A percentile compares a stretch with the other conserved stretches of the same genome.
phyloP scores from a whole-genome alignment of 2,113 vertebrate genomes.

The Boulengeromyrus knoepffleri region DNA sequence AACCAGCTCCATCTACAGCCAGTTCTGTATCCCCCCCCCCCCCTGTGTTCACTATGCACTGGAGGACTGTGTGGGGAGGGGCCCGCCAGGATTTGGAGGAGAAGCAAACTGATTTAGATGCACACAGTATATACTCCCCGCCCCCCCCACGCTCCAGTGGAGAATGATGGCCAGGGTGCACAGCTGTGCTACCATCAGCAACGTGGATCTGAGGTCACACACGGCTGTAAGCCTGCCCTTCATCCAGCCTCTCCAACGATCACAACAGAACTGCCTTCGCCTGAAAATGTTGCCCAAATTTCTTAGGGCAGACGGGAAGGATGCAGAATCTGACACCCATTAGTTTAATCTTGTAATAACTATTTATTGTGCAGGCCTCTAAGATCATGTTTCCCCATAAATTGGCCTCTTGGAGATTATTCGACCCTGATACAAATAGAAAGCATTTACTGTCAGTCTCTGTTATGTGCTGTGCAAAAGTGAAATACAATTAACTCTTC shows the following conservation, averaged over 20 bases:
- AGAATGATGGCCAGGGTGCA: background rate
- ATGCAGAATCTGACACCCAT: background rate
- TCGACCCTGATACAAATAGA: background rate
- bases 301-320: background rate
- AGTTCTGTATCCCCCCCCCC: background rate
- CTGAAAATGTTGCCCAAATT: background rate
- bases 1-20: background rate
- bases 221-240: background rate
- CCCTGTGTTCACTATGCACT: background rate
- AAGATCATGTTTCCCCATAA: background rate
- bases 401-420: background rate
- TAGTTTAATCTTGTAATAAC: conserved; percentile 3
- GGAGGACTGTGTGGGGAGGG: background rate
- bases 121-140: background rate
- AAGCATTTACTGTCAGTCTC: conserved; percentile 5
- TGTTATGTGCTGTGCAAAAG: background rate
- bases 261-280: background rate
- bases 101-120: background rate
- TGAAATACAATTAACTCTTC: conserved; percentile 1
- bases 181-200: background rate
- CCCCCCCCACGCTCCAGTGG: background rate
- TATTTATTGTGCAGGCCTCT: background rate
- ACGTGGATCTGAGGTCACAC: background rate
- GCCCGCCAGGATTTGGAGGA: background rate
- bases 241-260: background rate